Conservation (phyloP, 1,140 invertebrate species). For the Steinernema feltiae region DNA sequence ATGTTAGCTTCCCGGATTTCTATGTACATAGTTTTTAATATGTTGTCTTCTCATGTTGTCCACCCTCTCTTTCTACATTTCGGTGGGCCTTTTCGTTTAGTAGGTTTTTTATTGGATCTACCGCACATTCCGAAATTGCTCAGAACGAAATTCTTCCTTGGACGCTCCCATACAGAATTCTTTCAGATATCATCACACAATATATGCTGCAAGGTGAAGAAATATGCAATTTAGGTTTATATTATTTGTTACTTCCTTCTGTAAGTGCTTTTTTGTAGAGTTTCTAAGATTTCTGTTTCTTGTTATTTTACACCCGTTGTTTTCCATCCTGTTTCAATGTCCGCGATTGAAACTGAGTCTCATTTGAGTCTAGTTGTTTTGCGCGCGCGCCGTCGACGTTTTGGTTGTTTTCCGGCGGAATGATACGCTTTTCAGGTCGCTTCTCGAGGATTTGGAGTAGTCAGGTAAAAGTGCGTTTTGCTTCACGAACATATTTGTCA, state of each 20-base stretch:
- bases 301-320: not conserved
- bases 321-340: not conserved
- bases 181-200: not conserved
- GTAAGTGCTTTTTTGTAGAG: no score
- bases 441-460: no score
- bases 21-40: not conserved
- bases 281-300: not conserved
- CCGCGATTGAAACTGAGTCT: not conserved
- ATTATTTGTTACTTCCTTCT: not conserved
- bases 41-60: no score
- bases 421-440: no score
- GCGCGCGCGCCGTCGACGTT: no score
- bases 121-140: not conserved
- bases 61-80: not conserved
- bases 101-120: not conserved
- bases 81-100: not conserved
- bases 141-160: not conserved
- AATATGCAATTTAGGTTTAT: constrained; percentile 1
- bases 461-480: no score
- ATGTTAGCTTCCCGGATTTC: not conserved
- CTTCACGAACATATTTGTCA: no score
- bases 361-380: no score
- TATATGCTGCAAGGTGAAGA: not conserved
- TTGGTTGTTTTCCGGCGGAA: no score
- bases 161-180: not conserved